These are phyloP conservation scores for Masticophis lateralis DNA, from an alignment of 2,797 vertebrate genomes.

Conservation along the genomic window DNA sequence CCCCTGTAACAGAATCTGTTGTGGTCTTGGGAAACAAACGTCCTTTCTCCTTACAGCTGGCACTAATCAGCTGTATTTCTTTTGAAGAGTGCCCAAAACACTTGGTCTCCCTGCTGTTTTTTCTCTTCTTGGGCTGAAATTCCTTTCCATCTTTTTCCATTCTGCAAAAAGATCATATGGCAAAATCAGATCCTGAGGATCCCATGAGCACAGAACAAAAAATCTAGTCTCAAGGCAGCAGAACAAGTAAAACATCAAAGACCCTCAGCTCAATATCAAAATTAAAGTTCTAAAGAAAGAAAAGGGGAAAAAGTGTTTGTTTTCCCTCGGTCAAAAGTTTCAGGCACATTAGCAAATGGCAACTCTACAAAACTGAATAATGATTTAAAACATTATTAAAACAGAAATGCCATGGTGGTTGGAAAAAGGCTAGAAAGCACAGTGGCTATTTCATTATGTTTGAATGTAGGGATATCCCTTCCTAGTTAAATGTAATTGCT, in stretches of 20 bases:
- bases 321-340: not conserved
- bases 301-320: not conserved
- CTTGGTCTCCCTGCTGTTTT: constrained; percentile 68
- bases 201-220: not conserved
- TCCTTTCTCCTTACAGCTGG: constrained; percentile 15
- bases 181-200: not conserved
- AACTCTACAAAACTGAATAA: not conserved
- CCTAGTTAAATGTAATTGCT: not conserved
- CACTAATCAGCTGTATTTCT: not conserved
- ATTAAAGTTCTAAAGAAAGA: not conserved
- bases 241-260: not conserved
- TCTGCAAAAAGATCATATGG: constrained; percentile 18
- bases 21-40: not conserved
- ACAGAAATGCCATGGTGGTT: not conserved
- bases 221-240: not conserved
- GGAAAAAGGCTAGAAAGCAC: not conserved
- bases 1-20: no score
- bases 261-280: not conserved
- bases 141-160: constrained; percentile 54
- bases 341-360: not conserved
- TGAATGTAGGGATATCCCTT: not conserved
- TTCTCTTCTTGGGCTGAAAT: constrained; percentile 67
- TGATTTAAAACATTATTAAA: not conserved
- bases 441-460: not conserved
- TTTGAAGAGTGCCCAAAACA: not conserved